phyloP scores from a whole-genome alignment of 2,113 vertebrate genomes.

The Empidonax alnorum region DNA sequence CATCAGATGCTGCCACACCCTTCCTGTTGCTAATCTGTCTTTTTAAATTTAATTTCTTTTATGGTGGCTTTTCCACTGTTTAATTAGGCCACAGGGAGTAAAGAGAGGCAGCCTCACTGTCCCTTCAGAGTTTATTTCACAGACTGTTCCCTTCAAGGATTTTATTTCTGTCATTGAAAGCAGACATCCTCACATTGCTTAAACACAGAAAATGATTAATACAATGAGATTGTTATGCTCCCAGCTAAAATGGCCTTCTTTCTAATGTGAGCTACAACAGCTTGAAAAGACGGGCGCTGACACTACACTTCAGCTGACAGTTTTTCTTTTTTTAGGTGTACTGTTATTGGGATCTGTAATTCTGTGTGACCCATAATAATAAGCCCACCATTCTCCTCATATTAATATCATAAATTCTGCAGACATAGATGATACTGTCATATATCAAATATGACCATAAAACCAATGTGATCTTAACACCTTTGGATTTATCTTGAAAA shows the following conservation, averaged over 20 bases:
- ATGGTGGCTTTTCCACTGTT: slow-evolving; percentile 75
- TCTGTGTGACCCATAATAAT: slow-evolving; percentile 47
- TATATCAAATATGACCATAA: slow-evolving; percentile 67
- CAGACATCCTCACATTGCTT: slow-evolving; percentile 47
- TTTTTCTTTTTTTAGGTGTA: slow-evolving; percentile 39
- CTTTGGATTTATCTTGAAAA: slow-evolving; percentile 64
- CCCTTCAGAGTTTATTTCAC: slow-evolving; percentile 60
- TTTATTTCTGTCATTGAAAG: slow-evolving; percentile 60
- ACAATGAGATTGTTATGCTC: slow-evolving; percentile 41
- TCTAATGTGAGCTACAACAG: slow-evolving; percentile 3
- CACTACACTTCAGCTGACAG: slow-evolving; percentile 15
- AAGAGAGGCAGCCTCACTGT: slow-evolving; percentile 52
- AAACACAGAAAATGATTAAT: slow-evolving; percentile 47
- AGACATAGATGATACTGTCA: slow-evolving; percentile 64
- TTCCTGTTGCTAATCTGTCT: slow-evolving; percentile 82
- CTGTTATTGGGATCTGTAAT: slow-evolving; percentile 40
- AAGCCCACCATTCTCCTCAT: slow-evolving; percentile 58
- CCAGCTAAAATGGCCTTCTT: slow-evolving; percentile 27
- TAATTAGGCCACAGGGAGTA: slow-evolving; percentile 84
- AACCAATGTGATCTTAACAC: slow-evolving; percentile 61
- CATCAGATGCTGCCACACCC: slow-evolving; percentile 54
- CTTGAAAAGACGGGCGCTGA: slow-evolving; percentile 20
- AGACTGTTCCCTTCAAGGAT: slow-evolving; percentile 54
- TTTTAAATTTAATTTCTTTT: slow-evolving; percentile 83
- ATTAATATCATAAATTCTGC: slow-evolving; percentile 64